Base-by-base conservation (phyloP, 2,797 vertebrate genomes). In the Pogoniulus pusillus region DNA sequence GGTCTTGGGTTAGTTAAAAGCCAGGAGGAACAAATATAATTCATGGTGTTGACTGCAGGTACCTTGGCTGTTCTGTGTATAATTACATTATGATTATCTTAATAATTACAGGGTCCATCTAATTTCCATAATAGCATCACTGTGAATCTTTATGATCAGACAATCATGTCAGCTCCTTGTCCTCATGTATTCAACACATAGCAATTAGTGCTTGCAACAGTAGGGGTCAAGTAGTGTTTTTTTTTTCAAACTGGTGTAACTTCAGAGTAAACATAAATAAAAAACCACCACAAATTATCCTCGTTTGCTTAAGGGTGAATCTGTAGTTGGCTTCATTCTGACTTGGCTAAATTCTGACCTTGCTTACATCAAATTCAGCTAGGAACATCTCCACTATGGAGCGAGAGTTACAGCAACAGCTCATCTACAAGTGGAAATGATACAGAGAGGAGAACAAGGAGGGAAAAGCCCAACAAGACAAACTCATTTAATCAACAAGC, bases 81-180 rank as follows among this genome's bases (percentile, higher is more conserved):
- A 90, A 65, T 77, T 71, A 35, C 74, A 57, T 68, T 70, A 62
- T 71, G 18, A 80, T 77, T 72, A 81, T 43, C 26, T 91, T 85
- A 76, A 76, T 71, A 87, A 91, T 87, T 93, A 83, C 94, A 65
- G 35, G 32, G 14, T 81, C 58, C 19, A 87, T 66, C 78, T 76
- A 19, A 82, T 47, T 63, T 74, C 47, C 30, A 11, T 59, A 85
- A 91, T 30, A 73, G 2, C 66, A 78, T 57, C 59, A 41, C 27
- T 87, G 51, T 78, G 64, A 77, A 72, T 64, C 54, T 72, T 71
- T 45, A 59, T 34, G 55, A 34, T 72, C 60, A 49, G 55, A 39
- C 9, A 85, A 35, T 53, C 34, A 35, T 45, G n/a, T 32, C 75
- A 66, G 54, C 29, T 74, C 19, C 43, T 53, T 79, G 35, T 14